Conservation (phyloP, 2,113 vertebrate species). For the Ciconia boyciana region DNA sequence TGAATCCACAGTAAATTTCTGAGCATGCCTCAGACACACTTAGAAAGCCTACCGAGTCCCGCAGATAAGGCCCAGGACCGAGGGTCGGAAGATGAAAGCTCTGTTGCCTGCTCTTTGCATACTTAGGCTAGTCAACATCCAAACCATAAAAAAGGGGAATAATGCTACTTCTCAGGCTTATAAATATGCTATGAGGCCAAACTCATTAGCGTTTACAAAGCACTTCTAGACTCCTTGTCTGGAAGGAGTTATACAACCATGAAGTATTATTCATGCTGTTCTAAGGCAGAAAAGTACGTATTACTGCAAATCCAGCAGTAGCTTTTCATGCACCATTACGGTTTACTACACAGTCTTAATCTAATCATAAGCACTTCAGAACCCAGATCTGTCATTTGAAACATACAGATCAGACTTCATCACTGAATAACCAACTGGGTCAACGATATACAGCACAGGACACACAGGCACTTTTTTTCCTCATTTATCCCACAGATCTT, state of each 20-base stretch:
- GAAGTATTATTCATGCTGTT: slow-evolving; percentile 50
- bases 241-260: slow-evolving; percentile 48
- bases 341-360: slow-evolving; percentile 53
- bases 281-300: slow-evolving; percentile 40
- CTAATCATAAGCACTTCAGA: slow-evolving; percentile 59
- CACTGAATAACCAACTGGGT: slow-evolving; percentile 47
- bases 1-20: not conserved
- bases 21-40: not conserved
- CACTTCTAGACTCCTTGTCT: slow-evolving; percentile 25
- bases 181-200: slow-evolving; percentile 48
- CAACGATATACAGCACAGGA: not conserved
- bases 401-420: slow-evolving; percentile 23
- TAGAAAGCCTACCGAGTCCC: not conserved
- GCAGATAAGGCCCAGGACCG: not conserved
- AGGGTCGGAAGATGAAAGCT: not conserved
- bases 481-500: not conserved
- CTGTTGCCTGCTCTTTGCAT: not conserved
- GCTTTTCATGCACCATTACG: slow-evolving; percentile 55
- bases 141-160: slow-evolving; percentile 4
- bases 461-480: not conserved
- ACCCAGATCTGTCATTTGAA: slow-evolving; percentile 45
- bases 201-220: slow-evolving; percentile 55
- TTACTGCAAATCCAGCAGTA: slow-evolving; percentile 56
- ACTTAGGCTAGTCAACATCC: not conserved
- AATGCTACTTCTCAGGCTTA: slow-evolving; percentile 21